A percentile compares a stretch with the other conserved stretches of the same genome.
Evolutionary conservation across 2,888 invertebrate species (phyloP).

Genomic region (Diploptera punctata): DNA sequence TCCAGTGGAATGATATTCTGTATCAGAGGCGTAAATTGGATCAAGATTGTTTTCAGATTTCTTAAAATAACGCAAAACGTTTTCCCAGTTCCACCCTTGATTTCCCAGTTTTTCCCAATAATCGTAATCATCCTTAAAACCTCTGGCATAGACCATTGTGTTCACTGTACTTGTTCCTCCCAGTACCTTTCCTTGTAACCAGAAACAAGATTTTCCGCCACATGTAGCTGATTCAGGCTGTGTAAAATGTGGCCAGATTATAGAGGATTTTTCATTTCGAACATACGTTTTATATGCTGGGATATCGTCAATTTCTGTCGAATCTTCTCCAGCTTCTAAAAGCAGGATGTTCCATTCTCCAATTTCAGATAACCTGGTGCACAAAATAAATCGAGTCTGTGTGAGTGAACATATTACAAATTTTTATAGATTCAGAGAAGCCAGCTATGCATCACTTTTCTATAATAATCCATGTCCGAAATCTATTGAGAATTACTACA

Average conservation of each 20-base stretch:
- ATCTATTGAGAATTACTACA: too few relatives aligned
- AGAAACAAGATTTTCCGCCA: not conserved
- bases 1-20: too few relatives aligned
- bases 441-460: too few relatives aligned
- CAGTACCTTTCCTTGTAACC: constrained; percentile 62
- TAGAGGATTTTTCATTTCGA: not conserved
- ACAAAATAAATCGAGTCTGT: too few relatives aligned
- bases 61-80: too few relatives aligned
- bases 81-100: constrained; percentile 5
- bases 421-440: too few relatives aligned
- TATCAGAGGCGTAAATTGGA: not conserved
- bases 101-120: too few relatives aligned
- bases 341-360: too few relatives aligned
- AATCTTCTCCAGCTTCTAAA: constrained; percentile 66
- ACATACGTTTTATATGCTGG: constrained; percentile 56
- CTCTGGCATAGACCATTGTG: constrained; percentile 68
- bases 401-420: too few relatives aligned
- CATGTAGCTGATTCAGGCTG: not conserved
- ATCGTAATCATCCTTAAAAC: constrained; percentile 66
- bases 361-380: constrained; percentile 59
- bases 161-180: constrained; percentile 72
- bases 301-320: constrained; percentile 69
- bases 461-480: too few relatives aligned
- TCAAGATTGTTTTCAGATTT: not conserved
- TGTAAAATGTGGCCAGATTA: too few relatives aligned